Conservation (phyloP, 2,113 vertebrate genomes). For the Varanus salvator region DNA sequence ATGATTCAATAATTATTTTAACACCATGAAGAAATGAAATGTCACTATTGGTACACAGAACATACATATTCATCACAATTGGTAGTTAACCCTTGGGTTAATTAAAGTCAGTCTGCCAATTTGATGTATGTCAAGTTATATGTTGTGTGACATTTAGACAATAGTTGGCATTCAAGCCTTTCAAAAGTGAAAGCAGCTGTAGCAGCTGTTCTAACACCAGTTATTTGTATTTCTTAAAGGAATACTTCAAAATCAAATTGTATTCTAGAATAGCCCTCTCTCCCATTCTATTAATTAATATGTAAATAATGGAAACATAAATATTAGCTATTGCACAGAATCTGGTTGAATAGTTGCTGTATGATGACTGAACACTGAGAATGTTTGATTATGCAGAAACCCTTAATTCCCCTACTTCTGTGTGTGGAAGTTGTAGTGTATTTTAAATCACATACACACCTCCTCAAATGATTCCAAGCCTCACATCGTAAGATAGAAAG, state of each 20-base stretch:
- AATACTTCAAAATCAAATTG: background rate
- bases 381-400: background rate
- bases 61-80: background rate
- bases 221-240: background rate
- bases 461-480: background rate
- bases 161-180: background rate
- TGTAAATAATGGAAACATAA: background rate
- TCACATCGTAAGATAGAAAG: background rate
- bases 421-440: background rate
- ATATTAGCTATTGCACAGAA: background rate
- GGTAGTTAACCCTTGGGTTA: conserved; percentile 8
- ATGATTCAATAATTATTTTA: conserved; percentile 1
- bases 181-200: background rate
- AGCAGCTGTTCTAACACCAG: background rate
- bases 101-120: background rate
- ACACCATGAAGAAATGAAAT: background rate
- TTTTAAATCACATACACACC: background rate
- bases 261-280: background rate
- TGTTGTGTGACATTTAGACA: conserved; percentile 9
- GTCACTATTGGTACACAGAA: background rate
- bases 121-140: background rate
- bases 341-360: background rate
- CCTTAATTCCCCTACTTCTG: background rate
- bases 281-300: background rate
- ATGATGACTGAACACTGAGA: background rate